These are phyloP conservation scores for Chrysolina haemoptera DNA, from an alignment of 2,888 invertebrate genomes.

Conservation along the genomic window DNA sequence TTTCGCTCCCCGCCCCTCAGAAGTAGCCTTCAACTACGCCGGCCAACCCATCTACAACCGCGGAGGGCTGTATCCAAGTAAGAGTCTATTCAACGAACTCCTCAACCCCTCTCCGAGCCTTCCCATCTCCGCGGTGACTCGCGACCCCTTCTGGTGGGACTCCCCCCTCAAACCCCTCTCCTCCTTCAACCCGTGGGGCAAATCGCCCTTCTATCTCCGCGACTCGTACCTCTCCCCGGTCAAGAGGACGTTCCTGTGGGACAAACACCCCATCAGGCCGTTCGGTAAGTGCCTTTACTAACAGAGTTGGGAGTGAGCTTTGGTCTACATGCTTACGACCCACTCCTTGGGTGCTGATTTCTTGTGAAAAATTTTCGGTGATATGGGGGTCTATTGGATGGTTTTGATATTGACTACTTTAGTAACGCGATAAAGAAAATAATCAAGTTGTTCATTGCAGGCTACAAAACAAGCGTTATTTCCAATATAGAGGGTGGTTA, in stretches of 20 bases:
- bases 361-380: background rate
- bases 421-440: background rate
- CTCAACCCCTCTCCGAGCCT: slow-evolving; percentile 85
- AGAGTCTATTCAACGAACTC: slow-evolving; percentile 75
- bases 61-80: slow-evolving; percentile 69
- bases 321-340: slow-evolving; percentile 9
- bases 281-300: slow-evolving; percentile 80
- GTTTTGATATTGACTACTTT: no score
- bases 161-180: slow-evolving; percentile 85
- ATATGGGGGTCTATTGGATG: no score
- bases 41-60: slow-evolving; percentile 84
- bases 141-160: slow-evolving; percentile 93
- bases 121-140: slow-evolving; percentile 85
- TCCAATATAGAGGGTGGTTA: no score
- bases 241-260: slow-evolving; percentile 93
- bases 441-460: no score
- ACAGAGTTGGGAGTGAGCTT: slow-evolving; percentile 17
- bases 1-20: slow-evolving; percentile 79
- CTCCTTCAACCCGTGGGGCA: slow-evolving; percentile 77
- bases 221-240: slow-evolving; percentile 93
- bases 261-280: slow-evolving; percentile 91
- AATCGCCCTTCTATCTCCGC: slow-evolving; percentile 84
- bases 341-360: background rate
- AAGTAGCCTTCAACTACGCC: slow-evolving; percentile 82
- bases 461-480: no score